Conservation (phyloP, 2,113 vertebrate species). For the Antigone vipio region DNA sequence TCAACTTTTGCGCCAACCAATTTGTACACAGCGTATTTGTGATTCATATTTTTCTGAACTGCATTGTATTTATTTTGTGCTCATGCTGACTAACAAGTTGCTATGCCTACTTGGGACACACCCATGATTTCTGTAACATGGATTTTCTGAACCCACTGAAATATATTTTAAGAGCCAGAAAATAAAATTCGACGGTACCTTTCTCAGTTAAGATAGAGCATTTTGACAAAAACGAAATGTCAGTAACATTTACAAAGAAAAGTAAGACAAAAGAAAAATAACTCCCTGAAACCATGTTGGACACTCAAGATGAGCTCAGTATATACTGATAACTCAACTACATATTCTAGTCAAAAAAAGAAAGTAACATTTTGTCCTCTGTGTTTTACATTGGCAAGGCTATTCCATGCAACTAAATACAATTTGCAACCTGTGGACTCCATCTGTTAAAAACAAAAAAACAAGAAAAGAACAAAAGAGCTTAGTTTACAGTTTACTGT, state of each 20-base stretch:
- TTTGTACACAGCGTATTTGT: fast-evolving
- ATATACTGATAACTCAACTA: neutral
- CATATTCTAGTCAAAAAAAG: neutral
- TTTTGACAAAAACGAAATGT: neutral
- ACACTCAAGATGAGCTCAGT: neutral
- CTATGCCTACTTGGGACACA: neutral
- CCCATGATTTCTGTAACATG: neutral
- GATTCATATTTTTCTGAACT: neutral
- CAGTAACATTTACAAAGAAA: neutral
- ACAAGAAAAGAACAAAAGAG: neutral
- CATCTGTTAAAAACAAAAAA: neutral
- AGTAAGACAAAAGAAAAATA: neutral
- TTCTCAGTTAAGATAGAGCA: neutral
- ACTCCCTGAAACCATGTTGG: neutral
- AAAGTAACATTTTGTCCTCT: neutral
- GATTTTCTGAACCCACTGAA: neutral
- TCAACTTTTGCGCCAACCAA: neutral
- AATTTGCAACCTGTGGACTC: neutral
- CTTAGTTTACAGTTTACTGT: neutral
- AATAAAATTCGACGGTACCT: neutral
- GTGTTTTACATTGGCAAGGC: neutral
- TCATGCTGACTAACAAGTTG: neutral
- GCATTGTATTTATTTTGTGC: neutral
- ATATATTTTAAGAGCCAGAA: neutral
- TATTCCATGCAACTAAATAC: neutral